Conservation (phyloP, 2,888 invertebrate species). For the Stenichneumon culpator region DNA sequence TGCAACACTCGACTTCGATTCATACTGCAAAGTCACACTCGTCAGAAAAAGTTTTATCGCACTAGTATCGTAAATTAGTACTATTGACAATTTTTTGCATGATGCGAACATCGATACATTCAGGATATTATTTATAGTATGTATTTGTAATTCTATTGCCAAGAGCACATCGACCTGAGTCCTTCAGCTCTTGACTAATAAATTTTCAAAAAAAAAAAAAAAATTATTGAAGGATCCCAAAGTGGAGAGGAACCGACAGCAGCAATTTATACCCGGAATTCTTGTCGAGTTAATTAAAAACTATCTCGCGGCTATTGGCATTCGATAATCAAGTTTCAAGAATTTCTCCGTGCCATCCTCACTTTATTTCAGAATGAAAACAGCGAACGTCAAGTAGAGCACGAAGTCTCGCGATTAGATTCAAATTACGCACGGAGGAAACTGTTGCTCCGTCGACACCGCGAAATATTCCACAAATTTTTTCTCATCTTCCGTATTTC, state of each 20-base stretch:
- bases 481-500: neutral
- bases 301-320: conserved; percentile 24
- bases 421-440: conserved; percentile 16
- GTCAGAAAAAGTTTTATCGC: too few species aligned
- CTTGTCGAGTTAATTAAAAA: conserved; percentile 39
- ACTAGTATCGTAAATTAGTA: too few species aligned
- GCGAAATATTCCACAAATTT: neutral
- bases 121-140: too few species aligned
- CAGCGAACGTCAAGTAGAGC: neutral
- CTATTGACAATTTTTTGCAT: too few species aligned
- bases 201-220: neutral
- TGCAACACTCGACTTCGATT: too few species aligned
- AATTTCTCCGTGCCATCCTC: neutral
- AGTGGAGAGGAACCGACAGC: neutral
- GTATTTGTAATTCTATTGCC: too few species aligned
- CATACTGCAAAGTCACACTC: too few species aligned
- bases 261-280: conserved; percentile 20
- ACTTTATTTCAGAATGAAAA: neutral
- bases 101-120: too few species aligned
- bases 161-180: too few species aligned
- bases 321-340: conserved; percentile 21
- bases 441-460: neutral
- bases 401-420: conserved; percentile 19
- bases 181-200: too few species aligned
- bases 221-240: neutral